Evolutionary conservation across 2,888 invertebrate genomes (phyloP), one percentile per base, ranked within the genome.

Genomic region (Mystacides longicornis): DNA sequence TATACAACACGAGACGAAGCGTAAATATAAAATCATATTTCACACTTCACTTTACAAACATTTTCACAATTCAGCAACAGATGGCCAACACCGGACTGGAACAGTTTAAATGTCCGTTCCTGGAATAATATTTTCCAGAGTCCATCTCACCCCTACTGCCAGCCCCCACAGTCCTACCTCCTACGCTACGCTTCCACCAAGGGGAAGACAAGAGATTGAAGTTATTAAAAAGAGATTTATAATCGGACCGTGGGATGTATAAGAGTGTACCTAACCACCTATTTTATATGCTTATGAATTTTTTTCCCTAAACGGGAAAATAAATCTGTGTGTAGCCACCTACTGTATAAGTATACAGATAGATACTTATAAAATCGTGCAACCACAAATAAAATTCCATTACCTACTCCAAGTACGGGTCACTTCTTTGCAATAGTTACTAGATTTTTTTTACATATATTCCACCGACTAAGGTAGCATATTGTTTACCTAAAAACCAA

Each of bases 221-320:
- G 60, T 58, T 60, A 60, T 60, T 60, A 60, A 60, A 60, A 60
- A 60, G 60, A 58, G 60, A 60, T 60, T 60, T 60, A 58, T 60
- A 56, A 58, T 37, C 37, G 37, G 37, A 37, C 37, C 37, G 14
- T 37, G 37, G 37, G 37, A 16, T n/a, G 37, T 37, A n/a, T n/a
- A n/a, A n/a, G n/a, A n/a, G n/a, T n/a, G n/a, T n/a, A n/a, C n/a
- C n/a, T n/a, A n/a, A n/a, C n/a, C n/a, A n/a, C n/a, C n/a, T n/a
- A n/a, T n/a, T n/a, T n/a, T n/a, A n/a, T n/a, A n/a, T 37, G n/a
- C 37, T 16, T 37, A 37, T 37, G 37, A 37, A 37, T 37, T 37
- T 37, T 37, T 37, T n/a, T n/a, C n/a, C n/a, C n/a, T n/a, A n/a
- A n/a, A n/a, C n/a, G n/a, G n/a, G n/a, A n/a, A n/a, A n/a, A n/a